A percentile compares a stretch with the other conserved stretches of the same genome.
Evolutionary conservation across 2,797 vertebrate species (phyloP).

Genomic region (Pteronotus mesoamericanus): DNA sequence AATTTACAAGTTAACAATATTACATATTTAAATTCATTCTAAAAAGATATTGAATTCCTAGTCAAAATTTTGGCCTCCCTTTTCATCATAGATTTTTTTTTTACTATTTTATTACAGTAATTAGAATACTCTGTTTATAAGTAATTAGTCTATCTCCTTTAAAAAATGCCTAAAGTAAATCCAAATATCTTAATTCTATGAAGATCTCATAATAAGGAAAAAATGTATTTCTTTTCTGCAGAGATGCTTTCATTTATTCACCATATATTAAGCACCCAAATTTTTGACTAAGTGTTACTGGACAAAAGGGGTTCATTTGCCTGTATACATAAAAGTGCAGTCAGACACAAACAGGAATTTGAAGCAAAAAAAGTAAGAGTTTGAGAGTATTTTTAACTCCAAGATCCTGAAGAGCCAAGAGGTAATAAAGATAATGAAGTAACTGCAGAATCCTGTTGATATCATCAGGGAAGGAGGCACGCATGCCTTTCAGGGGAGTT

Average conservation of each 20-base stretch:
- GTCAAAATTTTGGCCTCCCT: neutral
- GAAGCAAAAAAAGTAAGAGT: neutral
- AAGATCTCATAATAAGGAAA: neutral
- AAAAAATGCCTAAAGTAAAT: neutral
- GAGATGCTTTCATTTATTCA: neutral
- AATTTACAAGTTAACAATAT: neutral
- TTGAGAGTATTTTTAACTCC: neutral
- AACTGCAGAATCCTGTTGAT: neutral
- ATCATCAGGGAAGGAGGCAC: neutral
- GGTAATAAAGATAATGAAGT: neutral
- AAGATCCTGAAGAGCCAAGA: conserved; percentile 15
- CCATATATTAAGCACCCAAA: neutral
- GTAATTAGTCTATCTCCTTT: neutral
- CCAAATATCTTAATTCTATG: neutral
- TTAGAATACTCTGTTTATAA: neutral
- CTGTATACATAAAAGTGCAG: neutral
- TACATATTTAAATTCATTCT: neutral
- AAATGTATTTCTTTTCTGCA: neutral
- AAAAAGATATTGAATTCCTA: neutral
- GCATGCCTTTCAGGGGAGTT: neutral
- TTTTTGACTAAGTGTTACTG: neutral
- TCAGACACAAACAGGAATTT: no score
- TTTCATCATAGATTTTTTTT: neutral
- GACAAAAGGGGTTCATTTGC: no score
- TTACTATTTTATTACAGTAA: neutral